phyloP scores from a whole-genome alignment of 2,888 invertebrate genomes.

The Alloscopus bannaensis region DNA sequence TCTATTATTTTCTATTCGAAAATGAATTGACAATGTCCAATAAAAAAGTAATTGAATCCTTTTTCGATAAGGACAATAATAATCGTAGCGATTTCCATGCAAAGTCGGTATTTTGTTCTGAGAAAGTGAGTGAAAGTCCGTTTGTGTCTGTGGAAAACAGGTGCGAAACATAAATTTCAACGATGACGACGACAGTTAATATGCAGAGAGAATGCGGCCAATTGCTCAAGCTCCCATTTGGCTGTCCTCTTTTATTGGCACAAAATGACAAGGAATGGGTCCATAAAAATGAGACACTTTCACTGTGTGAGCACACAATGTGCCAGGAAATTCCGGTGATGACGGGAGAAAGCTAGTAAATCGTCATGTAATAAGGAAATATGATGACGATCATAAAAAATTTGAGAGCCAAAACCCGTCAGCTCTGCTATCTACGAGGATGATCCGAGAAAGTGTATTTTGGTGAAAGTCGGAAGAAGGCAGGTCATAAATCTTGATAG shows the following conservation, averaged over 20 bases:
- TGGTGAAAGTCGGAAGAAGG: constrained; percentile 41
- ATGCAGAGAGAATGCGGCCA: constrained; percentile 31
- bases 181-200: neutral
- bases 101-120: constrained; percentile 11
- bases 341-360: too few species aligned
- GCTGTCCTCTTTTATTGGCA: constrained; percentile 46
- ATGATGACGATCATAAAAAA: constrained; percentile 60
- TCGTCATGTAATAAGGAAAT: constrained; percentile 62
- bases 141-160: constrained; percentile 4
- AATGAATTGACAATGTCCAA: neutral
- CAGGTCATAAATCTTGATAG: constrained; percentile 64
- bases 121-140: neutral
- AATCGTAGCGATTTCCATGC: constrained; percentile 29
- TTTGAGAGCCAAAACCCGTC: too few species aligned
- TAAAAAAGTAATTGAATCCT: neutral
- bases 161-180: neutral
- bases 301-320: constrained; percentile 17
- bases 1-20: neutral
- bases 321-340: too few species aligned
- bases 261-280: constrained; percentile 51
- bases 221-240: too few species aligned
- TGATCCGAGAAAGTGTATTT: neutral
- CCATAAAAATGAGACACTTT: constrained; percentile 36
- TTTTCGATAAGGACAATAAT: constrained; percentile 1
- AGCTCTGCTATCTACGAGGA: neutral